Percentiles rank a stretch among this genome's conserved stretches.
Evolutionary conservation across 2,888 invertebrate species (phyloP).

Genomic region (Acanthoscelides obtectus): DNA sequence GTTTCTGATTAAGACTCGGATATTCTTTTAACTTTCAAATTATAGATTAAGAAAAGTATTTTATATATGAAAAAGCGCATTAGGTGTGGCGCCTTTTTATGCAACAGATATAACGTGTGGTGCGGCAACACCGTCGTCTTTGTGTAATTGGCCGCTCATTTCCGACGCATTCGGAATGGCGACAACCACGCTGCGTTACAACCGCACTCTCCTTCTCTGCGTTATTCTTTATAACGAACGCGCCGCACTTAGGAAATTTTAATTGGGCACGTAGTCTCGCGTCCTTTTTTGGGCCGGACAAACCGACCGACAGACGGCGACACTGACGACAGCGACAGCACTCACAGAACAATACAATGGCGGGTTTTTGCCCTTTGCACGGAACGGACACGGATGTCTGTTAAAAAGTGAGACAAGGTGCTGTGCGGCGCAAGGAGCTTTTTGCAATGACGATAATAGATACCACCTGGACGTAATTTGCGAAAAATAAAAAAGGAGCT

Average conservation of each 20-base stretch:
- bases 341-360: neutral
- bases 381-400: neutral
- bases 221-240: conserved; percentile 43
- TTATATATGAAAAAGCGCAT: too few species aligned
- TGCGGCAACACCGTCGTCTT: neutral
- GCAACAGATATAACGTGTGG: too few species aligned
- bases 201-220: conserved; percentile 12
- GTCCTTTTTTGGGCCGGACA: conserved; percentile 42
- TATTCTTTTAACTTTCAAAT: too few species aligned
- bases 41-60: too few species aligned
- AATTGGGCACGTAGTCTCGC: conserved; percentile 44
- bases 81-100: too few species aligned
- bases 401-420: neutral
- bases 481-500: neutral
- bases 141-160: conserved; percentile 39
- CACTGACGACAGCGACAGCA: neutral
- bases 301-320: conserved; percentile 17
- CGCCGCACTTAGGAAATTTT: conserved; percentile 48
- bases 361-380: neutral
- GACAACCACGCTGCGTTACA: conserved; percentile 30
- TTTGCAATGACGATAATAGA: neutral
- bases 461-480: neutral
- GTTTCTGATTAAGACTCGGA: too few species aligned
- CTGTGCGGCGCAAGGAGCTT: neutral
- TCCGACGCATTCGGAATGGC: conserved; percentile 49